Base-by-base conservation (phyloP, 1,140 invertebrate species). In the Drosophila tsacasi region DNA sequence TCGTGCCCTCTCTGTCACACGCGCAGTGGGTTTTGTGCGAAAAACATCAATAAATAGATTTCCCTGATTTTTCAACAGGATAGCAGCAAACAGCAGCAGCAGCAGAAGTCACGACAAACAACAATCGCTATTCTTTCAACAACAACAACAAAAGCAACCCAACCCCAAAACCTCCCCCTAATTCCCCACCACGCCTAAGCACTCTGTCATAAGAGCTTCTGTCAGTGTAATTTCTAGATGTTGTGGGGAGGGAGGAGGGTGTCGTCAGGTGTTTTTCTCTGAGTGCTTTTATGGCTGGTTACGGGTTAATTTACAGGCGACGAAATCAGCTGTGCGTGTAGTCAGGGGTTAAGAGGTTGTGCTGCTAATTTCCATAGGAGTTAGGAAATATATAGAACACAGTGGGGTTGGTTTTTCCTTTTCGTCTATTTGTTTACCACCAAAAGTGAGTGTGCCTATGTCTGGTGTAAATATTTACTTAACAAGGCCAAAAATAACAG, bases 31-130 rank as follows among this genome's bases (percentile, higher is more conserved):
- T n/a, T 49, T 25, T 62, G 60, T 46, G 64, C 69, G 81, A 83
- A 92, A 92, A 92, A 92, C 86, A 84, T 92, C 90, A 87, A 92
- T 92, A 92, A 92, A 92, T 92, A 92, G 90, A 92, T 92, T 92
- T 92, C 85, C 90, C 90, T 92, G 90, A 91, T 92, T 92, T 92
- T 92, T 90, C 80, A 92, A 92, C 90, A 92, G 90, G 90, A 92
- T 84, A 87, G 78, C 90, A 92, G 90, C 64, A 92, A 57, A 64
- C 10, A 25, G 27, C 52, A 54, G 50, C 15, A 37, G 37, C 27
- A 52, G 39, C 67, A 40, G 19, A 42, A 23, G 32, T 32, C 44
- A 46, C 39, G 39, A 30, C 35, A 42, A 63, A 47, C 25, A 72
- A 65, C 63, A 58, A 47, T 77, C 57, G 42, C 32, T 49, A 30